Evolutionary conservation across 2,113 vertebrate species (phyloP).

Genomic region (Podiceps cristatus): DNA sequence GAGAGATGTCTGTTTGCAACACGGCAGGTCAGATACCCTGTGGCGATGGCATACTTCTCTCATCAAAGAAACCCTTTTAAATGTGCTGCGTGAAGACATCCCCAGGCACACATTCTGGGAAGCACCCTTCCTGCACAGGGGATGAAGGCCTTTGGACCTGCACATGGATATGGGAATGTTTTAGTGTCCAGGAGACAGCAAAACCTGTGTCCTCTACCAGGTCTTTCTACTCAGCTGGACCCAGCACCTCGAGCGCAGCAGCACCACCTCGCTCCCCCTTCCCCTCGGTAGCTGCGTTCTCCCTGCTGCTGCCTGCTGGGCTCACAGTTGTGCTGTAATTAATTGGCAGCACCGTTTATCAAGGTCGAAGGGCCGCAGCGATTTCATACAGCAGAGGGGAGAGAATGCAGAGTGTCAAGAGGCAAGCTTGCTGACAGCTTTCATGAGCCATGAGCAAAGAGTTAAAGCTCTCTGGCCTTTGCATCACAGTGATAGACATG

Average conservation of each 20-base stretch:
- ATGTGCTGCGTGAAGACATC: neutral
- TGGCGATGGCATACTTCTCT: neutral
- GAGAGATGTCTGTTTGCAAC: neutral
- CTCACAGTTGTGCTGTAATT: neutral
- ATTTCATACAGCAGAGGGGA: neutral
- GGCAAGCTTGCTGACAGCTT: neutral
- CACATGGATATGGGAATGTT: neutral
- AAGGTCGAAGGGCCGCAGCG: fast-evolving
- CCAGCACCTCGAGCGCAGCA: fast-evolving
- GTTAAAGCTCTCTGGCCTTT: neutral
- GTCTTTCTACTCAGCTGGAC: neutral
- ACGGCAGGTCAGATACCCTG: neutral
- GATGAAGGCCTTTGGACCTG: neutral
- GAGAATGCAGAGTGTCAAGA: neutral
- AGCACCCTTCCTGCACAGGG: neutral
- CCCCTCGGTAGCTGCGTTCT: neutral
- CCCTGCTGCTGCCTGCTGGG: neutral
- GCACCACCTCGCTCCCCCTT: neutral
- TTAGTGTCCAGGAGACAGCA: neutral
- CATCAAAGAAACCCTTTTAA: neutral
- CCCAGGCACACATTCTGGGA: neutral
- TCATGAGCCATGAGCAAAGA: neutral
- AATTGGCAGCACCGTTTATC: neutral
- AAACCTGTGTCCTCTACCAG: neutral
- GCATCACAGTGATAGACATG: neutral